Evolutionary conservation across 2,113 vertebrate genomes (phyloP).

Genomic region (Prionailurus bengalensis): DNA sequence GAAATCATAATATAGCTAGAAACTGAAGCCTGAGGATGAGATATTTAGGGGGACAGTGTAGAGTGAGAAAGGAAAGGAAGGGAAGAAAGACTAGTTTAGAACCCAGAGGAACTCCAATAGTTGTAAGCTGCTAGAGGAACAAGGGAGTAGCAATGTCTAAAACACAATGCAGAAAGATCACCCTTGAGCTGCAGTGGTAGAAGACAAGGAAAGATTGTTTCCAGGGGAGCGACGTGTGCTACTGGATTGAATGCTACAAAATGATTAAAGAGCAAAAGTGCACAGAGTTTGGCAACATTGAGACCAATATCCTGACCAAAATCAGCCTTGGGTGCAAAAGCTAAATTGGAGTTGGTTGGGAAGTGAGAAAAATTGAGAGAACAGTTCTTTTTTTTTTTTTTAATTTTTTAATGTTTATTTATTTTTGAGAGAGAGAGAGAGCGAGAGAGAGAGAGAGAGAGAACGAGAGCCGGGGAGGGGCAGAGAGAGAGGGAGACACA

Average conservation of each 20-base stretch:
- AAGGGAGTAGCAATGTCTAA: neutral
- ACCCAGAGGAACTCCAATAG: neutral
- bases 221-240: neutral
- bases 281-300: neutral
- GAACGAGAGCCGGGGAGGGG: too few species aligned
- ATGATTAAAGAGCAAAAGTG: neutral
- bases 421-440: too few species aligned
- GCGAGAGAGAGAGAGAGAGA: too few species aligned
- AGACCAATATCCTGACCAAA: neutral
- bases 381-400: neutral
- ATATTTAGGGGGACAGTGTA: neutral
- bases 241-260: neutral
- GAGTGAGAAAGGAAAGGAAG: slow-evolving; percentile 2
- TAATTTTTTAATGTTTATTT: too few species aligned
- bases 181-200: neutral
- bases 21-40: neutral
- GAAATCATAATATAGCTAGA: slow-evolving; percentile 1
- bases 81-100: neutral
- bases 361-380: neutral
- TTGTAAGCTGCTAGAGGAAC: neutral
- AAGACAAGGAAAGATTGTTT: neutral
- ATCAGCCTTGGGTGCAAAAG: neutral
- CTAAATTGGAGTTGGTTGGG: neutral
- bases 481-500: too few species aligned
- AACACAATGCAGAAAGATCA: neutral